Percentiles rank a stretch among this genome's conserved stretches.
Conservation (phyloP, 2,797 vertebrate genomes). For the Brachymystax lenok region DNA sequence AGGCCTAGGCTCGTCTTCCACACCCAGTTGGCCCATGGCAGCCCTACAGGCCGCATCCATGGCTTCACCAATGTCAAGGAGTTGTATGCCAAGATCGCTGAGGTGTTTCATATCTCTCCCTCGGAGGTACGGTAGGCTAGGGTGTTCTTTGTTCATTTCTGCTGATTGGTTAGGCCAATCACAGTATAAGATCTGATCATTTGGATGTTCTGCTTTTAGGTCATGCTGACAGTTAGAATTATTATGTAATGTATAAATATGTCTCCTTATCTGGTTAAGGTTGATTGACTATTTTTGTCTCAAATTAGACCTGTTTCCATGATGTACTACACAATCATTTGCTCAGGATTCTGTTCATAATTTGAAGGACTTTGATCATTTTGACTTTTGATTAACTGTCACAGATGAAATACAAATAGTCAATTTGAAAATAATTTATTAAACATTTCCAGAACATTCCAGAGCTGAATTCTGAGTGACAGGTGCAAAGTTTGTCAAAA, state of each 20-base stretch:
- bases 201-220: not conserved
- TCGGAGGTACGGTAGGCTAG: constrained; percentile 83
- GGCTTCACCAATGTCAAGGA: constrained; percentile 97
- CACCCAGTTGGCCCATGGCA: constrained; percentile 95
- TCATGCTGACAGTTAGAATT: not conserved
- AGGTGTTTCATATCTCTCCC: constrained; percentile 92
- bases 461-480: not conserved
- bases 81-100: constrained; percentile 93
- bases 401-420: constrained; percentile 42
- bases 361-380: constrained; percentile 27
- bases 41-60: constrained; percentile 90
- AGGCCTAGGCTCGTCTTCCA: constrained; percentile 93
- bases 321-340: constrained; percentile 46
- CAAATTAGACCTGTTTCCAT: constrained; percentile 49
- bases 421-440: not conserved
- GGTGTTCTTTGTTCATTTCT: not conserved
- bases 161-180: not conserved
- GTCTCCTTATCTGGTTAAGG: not conserved
- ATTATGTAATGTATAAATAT: constrained; percentile 1
- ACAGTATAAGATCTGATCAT: not conserved
- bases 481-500: not conserved
- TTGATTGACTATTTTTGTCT: constrained; percentile 42
- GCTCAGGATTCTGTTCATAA: constrained; percentile 36
- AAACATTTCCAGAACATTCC: not conserved
- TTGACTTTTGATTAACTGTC: constrained; percentile 34